Conservation (phyloP, 2,113 vertebrate species). For the Buteo buteo region DNA sequence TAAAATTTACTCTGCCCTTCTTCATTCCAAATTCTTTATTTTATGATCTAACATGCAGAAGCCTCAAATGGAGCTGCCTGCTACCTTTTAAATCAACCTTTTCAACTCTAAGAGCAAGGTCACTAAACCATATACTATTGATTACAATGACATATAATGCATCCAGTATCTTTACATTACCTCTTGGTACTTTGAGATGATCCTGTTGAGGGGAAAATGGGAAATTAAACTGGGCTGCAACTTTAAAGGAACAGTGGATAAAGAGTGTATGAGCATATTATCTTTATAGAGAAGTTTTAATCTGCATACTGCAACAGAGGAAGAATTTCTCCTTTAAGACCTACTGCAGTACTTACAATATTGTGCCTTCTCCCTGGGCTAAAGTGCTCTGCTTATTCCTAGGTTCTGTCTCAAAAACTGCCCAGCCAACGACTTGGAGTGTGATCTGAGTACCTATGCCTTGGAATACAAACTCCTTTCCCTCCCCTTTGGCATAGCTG, state of each 20-base stretch:
- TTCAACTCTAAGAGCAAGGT: background rate
- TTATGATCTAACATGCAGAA: background rate
- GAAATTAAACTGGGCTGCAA: background rate
- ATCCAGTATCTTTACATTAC: background rate
- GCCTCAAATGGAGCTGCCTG: background rate
- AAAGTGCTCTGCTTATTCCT: background rate
- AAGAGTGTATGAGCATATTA: background rate
- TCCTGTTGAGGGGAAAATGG: background rate
- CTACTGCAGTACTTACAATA: background rate
- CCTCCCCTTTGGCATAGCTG: conserved; percentile 91
- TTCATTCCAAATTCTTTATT: background rate
- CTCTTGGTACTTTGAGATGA: background rate
- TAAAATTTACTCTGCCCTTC: background rate
- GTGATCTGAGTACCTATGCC: conserved; percentile 88
- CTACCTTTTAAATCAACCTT: background rate
- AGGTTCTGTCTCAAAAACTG: conserved; percentile 97
- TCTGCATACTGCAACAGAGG: background rate
- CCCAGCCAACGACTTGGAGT: conserved; percentile 89
- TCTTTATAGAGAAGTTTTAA: background rate
- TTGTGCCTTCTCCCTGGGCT: background rate
- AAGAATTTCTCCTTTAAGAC: background rate
- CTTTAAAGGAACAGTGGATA: background rate
- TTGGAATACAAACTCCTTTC: conserved; percentile 97
- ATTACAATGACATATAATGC: fast-evolving
- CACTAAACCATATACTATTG: background rate